A percentile compares a stretch with the other conserved stretches of the same genome.
phyloP scores from a whole-genome alignment of 53 echinoderm and acorn worm genomes.

The Zoroaster sp. region DNA sequence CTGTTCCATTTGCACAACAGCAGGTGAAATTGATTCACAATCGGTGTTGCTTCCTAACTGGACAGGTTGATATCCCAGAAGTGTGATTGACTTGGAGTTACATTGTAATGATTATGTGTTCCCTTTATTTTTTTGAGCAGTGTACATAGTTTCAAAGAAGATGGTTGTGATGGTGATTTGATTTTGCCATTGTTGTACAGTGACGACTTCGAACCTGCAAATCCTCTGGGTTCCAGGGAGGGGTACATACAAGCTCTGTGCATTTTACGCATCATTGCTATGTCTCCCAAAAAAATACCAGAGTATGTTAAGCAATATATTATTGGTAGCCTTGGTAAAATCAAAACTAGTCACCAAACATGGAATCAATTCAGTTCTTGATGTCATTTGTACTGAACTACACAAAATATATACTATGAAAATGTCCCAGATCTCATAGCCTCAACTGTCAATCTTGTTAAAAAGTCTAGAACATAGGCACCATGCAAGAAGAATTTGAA shows the following conservation, averaged over 20 bases:
- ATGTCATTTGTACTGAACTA: slow-evolving; percentile 42
- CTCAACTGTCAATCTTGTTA: background rate
- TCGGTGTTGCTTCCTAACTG: too few species aligned
- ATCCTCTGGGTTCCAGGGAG: slow-evolving; percentile 41
- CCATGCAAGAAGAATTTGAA: background rate
- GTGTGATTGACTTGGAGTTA: too few species aligned
- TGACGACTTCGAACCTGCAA: slow-evolving; percentile 48
- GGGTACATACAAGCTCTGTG: slow-evolving; percentile 56
- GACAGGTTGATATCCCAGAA: too few species aligned
- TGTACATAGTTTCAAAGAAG: too few species aligned
- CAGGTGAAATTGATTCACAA: too few species aligned
- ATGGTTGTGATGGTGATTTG: too few species aligned
- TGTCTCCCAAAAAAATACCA: slow-evolving; percentile 47
- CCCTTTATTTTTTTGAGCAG: too few species aligned
- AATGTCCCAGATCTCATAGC: background rate
- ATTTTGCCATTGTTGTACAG: too few species aligned
- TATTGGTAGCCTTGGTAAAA: slow-evolving; percentile 58
- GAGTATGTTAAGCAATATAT: slow-evolving; percentile 50
- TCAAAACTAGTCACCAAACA: slow-evolving; percentile 50
- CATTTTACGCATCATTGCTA: slow-evolving; percentile 47
- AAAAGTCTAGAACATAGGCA: background rate
- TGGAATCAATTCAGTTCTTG: slow-evolving; percentile 55
- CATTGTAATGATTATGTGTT: too few species aligned
- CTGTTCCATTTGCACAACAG: too few species aligned
- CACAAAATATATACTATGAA: slow-evolving; percentile 8